Base-by-base conservation (phyloP, 2,797 vertebrate genomes). In the Champsocephalus esox region DNA sequence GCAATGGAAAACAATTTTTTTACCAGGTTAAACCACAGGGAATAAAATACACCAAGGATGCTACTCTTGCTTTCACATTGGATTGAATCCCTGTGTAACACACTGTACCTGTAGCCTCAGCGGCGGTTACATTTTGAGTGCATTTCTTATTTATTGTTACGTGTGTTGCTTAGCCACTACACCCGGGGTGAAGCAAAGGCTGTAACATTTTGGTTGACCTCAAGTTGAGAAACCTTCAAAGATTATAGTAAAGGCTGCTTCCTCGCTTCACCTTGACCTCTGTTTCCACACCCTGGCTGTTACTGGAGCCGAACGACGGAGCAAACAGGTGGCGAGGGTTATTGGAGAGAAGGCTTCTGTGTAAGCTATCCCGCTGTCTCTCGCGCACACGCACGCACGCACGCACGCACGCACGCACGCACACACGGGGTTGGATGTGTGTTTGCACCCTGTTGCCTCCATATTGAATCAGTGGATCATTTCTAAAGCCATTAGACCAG, bases 301-400 rank as follows among this genome's bases (percentile, higher is more conserved):
- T 49, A 48, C 21, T 57, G 76, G 63, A 68, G 44, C 46, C 28
- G 68, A 56, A 5, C 65, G 63, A 51, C n/a, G 63, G 70, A 83
- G 61, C 68, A 68, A 80, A 79, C 72, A 46, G 80, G 73, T 78
- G 82, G 75, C 28, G 70, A 63, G 70, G 67, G 43, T 45, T 45
- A 50, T 44, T 32, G 60, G 58, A 81, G 28, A 64, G 50, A 32
- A 38, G 45, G 68, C 70, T 75, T 51, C 66, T 21, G 70, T 70
- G 57, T 73, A 64, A 84, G 73, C 81, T 16, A 19, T 14, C 75
- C 81, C 66, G 81, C 64, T 87, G 73, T 78, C 77, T 75, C 28
- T 1, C 28, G 5, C 28, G 5, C 28, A 28, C 28, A 5, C 28
- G 1, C 28, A 28, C 28, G 0, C 28, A 28, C 28, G 1, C 28